Base-by-base conservation (phyloP, 2,888 invertebrate species). In the Conistra vaccinii region DNA sequence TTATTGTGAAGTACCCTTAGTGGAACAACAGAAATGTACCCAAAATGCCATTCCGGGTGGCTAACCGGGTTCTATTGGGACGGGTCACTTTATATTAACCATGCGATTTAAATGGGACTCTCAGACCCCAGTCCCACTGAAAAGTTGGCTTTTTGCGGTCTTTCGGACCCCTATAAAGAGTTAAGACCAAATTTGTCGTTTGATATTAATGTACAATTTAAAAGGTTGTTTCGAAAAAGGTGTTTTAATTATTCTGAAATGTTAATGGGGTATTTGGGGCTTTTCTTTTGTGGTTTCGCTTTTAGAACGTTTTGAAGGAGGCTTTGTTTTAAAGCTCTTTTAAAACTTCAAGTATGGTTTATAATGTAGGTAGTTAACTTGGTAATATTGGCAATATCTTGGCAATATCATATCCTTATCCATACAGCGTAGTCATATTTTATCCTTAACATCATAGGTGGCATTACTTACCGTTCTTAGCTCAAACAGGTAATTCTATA, bases 141-240 rank as follows among this genome's bases (percentile, higher is more conserved):
- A 89, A 90, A 89, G 87, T 89, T 89, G 87, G 83, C 87, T 87
- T 88, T 90, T 90, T 90, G 92, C 83, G 91, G 91, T 89, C 79
- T 68, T 74, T 51, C 39, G 29, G 66, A 80, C 78, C 86, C 73
- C 67, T 73, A 76, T 78, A 85, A 84, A 84, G 84, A 83, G 84
- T 84, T 72, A 73, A 77, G 63, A 72, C 74, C 78, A 65, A 84
- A 81, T 83, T 83, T 84, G 83, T 84, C 71, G 78, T 78, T 73
- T 62, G 73, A 78, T 81, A 84, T 81, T 84, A 84, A 84, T 80
- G 73, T 84, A 80, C 57, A 77, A 77, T 77, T 77, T 67, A 73
- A 81, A 80, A 73, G 83, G 77, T 73, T 63, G 67, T 77, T 58
- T 58, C 60, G 6, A 10, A 35, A 74, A 80, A 84, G 84, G 83